phyloP scores from a whole-genome alignment of 2,797 vertebrate genomes.

The Chloroceryle inda region DNA sequence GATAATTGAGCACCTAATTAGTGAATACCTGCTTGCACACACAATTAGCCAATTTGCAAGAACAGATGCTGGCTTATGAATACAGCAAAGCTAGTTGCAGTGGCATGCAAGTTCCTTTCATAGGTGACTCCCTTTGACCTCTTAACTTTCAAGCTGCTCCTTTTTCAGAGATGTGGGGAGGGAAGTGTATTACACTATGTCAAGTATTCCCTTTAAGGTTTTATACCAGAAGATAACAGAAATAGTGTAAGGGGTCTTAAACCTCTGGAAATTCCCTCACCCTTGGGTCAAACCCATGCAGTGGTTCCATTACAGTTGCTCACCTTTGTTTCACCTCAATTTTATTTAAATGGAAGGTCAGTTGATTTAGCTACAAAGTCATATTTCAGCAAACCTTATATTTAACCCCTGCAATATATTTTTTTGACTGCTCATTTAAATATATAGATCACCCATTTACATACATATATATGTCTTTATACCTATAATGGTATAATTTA shows the following conservation, averaged over 20 bases:
- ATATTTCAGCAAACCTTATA: neutral
- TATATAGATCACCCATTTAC: neutral
- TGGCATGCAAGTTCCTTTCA: neutral
- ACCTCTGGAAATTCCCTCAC: neutral
- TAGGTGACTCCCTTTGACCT: neutral
- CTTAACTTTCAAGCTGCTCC: neutral
- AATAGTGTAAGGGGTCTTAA: neutral
- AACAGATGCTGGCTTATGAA: slow-evolving; percentile 26
- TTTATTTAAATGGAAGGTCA: neutral
- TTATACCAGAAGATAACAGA: neutral
- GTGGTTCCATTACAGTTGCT: neutral
- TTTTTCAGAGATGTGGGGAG: neutral
- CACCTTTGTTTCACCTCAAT: neutral
- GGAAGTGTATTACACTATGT: neutral
- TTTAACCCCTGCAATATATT: neutral
- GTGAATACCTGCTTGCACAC: slow-evolving; percentile 26
- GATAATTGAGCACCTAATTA: slow-evolving; percentile 65
- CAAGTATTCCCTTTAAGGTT: neutral
- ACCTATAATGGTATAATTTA: neutral
- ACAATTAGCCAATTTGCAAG: slow-evolving; percentile 34
- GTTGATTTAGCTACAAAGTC: neutral
- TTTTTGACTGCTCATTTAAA: neutral
- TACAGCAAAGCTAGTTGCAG: neutral
- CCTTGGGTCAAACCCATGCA: neutral
- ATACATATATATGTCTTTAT: too few species aligned